Percentiles rank a stretch among this genome's conserved stretches.
These are phyloP conservation scores for Psylliodes chrysocephalus DNA, from an alignment of 2,888 invertebrate genomes.

Conservation along the genomic window DNA sequence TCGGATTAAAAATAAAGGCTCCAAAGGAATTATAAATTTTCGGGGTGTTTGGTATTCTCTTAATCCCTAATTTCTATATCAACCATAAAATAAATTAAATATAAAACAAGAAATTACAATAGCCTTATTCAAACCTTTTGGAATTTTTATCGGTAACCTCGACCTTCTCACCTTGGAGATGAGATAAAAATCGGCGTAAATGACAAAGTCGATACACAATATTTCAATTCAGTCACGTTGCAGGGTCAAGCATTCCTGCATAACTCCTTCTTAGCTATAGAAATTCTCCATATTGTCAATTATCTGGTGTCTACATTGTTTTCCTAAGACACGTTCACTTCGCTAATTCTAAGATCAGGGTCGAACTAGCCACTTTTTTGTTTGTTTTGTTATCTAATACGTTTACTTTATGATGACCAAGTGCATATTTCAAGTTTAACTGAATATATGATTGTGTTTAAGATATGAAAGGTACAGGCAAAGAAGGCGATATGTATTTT, in stretches of 20 bases:
- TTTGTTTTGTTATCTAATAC: neutral
- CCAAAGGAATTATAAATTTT: too few species aligned
- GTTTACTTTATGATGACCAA: too few species aligned
- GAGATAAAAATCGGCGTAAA: conserved; percentile 24
- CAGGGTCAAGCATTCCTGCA: conserved; percentile 39
- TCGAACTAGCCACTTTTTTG: neutral
- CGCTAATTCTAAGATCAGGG: conserved; percentile 18
- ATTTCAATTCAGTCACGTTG: conserved; percentile 46
- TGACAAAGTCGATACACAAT: conserved; percentile 35
- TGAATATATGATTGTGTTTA: too few species aligned
- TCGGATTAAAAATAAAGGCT: too few species aligned
- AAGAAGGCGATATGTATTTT: neutral
- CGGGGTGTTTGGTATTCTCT: too few species aligned
- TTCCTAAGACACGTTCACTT: conserved; percentile 31
- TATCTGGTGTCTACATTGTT: conserved; percentile 35
- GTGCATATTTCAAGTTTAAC: too few species aligned
- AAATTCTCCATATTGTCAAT: conserved; percentile 35
- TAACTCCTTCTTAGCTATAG: conserved; percentile 29
- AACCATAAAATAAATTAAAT: too few species aligned
- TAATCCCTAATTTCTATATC: too few species aligned
- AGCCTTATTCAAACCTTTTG: neutral
- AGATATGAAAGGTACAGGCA: neutral
- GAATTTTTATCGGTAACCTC: neutral
- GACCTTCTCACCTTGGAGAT: conserved; percentile 13
- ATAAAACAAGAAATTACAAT: too few species aligned